phyloP scores from a whole-genome alignment of 1,140 invertebrate genomes.

The Aphis craccivora region DNA sequence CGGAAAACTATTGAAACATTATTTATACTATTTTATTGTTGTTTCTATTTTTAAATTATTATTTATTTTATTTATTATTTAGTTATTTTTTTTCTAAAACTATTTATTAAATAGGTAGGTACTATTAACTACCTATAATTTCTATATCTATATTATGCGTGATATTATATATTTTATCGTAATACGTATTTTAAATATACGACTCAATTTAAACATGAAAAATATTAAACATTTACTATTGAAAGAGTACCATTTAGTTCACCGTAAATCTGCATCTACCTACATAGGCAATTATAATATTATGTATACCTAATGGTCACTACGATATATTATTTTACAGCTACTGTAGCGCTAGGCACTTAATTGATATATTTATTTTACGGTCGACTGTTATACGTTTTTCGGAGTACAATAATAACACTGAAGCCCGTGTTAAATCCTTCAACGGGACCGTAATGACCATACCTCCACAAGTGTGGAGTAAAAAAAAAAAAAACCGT shows the following conservation, averaged over 20 bases:
- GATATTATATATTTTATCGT: too few relatives aligned
- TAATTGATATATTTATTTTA: slow-evolving; percentile 24
- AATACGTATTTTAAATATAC: not conserved
- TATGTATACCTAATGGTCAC: not conserved
- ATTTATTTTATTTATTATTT: too few relatives aligned
- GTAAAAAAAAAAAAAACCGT: not conserved
- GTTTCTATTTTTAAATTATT: too few relatives aligned
- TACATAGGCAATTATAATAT: not conserved
- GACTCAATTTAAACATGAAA: not conserved
- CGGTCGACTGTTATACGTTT: not conserved
- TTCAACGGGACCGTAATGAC: not conserved
- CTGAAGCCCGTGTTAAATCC: not conserved
- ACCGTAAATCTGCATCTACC: not conserved
- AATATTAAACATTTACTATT: not conserved
- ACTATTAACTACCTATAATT: not conserved
- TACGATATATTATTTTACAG: not conserved
- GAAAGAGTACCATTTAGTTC: not conserved
- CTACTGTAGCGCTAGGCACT: not conserved
- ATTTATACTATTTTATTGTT: not conserved
- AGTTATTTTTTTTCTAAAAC: not conserved
- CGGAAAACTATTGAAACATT: not conserved
- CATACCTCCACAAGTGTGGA: not conserved
- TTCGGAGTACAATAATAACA: not conserved
- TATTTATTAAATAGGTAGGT: too few relatives aligned
- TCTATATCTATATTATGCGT: too few relatives aligned